Base-by-base conservation (phyloP, 1,140 invertebrate species). In the Cherax quadricarinatus region DNA sequence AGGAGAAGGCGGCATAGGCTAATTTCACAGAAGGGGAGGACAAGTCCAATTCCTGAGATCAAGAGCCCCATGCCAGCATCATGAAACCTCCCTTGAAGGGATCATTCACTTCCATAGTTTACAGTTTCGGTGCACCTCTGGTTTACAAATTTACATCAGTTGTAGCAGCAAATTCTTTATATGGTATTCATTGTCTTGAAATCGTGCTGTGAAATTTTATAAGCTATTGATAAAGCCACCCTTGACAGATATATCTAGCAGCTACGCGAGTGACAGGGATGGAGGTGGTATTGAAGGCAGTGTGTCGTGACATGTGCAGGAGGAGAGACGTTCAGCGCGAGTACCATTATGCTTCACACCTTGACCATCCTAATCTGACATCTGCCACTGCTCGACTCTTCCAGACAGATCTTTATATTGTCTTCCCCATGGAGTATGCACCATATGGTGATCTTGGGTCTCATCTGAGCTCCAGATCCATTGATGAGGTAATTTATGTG, bases 351-450 rank as follows among this genome's bases (percentile, higher is more conserved):
- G 89, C 89, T 66, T 82, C 89, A n/a, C 83, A 86, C 89, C 78
- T 91, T 10, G 78, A 91, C 48, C 89, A 91, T 60, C 89, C 89
- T 5, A 91, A 86, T 57, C 73, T 91, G 1, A 75, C 48, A 30
- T 51, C 62, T 30, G 84, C 84, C 57, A 86, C 89, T 48, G 53
- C 73, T 18, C 79, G 78, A n/a, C 89, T 91, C 41, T 91, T 91
- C 89, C 89, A 91, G 84, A 91, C 89, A 7, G 89, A 91, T 53
- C 83, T 91, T 53, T 91, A 86, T 84, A 80, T 91, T 62, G 89
- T 91, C 7, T 91, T 86, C 41, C 89, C 79, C 6, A 91, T 91
- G 84, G 83, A 86, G 53, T 91, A 91, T 49, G 89, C 89, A 30
- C 84, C 75, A 30, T 91, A 81, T 70, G 89, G 89, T 21, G 89